Evolutionary conservation across 2,113 vertebrate genomes (phyloP).

Genomic region (Peucedramus taeniatus): DNA sequence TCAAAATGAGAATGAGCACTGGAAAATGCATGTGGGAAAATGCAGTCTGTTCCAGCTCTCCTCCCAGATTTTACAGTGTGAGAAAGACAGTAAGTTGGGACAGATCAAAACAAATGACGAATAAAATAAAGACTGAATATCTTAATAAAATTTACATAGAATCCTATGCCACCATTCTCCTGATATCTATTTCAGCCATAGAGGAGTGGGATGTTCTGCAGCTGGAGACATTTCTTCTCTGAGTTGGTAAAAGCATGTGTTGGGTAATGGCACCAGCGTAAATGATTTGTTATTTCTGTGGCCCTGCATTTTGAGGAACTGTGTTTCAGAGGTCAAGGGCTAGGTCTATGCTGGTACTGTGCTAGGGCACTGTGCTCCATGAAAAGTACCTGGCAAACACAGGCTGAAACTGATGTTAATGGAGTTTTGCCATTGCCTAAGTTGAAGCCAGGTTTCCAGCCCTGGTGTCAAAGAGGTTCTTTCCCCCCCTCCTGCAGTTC

Average conservation of each 20-base stretch:
- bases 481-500: background rate
- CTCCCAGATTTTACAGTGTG: background rate
- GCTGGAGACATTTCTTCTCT: background rate
- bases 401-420: background rate
- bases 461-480: background rate
- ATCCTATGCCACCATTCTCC: background rate
- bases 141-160: background rate
- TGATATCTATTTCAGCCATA: background rate
- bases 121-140: background rate
- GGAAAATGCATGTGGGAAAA: background rate
- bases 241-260: background rate
- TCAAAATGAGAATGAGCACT: background rate
- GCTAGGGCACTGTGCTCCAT: background rate
- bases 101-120: background rate
- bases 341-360: background rate
- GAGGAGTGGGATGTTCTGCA: background rate
- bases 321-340: background rate
- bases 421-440: background rate
- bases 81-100: background rate
- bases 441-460: background rate
- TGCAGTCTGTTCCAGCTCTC: background rate
- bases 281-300: background rate
- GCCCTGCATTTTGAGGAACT: background rate
- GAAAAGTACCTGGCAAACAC: background rate
- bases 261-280: background rate